Evolutionary conservation across 1,140 invertebrate species (phyloP).

Genomic region (Drosophila serrata): DNA sequence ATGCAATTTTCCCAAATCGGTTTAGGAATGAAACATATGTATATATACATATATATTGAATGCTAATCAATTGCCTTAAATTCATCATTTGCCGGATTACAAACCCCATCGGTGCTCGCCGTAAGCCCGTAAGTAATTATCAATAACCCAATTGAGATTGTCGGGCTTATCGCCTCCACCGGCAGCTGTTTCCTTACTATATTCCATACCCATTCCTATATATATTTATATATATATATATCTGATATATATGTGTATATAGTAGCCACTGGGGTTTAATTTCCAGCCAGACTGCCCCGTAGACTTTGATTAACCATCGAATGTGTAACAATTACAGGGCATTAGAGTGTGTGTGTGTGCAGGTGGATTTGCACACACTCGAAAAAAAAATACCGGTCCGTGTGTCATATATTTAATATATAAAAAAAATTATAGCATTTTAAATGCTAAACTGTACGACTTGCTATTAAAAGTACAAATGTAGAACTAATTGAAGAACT

Average conservation of each 20-base stretch:
- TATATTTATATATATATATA: not conserved
- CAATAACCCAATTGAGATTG: slow-evolving; percentile 23
- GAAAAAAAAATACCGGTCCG: slow-evolving; percentile 4
- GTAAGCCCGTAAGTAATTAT: slow-evolving; percentile 16
- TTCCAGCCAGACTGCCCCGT: slow-evolving; percentile 10
- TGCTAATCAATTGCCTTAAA: not conserved
- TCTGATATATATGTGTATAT: not conserved
- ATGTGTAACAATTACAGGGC: slow-evolving; percentile 1
- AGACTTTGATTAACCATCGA: slow-evolving; percentile 20
- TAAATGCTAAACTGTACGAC: not conserved
- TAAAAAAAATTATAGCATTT: not conserved
- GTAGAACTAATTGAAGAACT: not conserved
- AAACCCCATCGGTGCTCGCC: not conserved
- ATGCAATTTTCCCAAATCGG: too few species aligned
- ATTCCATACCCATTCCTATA: not conserved
- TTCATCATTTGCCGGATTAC: not conserved
- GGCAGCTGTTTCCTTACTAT: not conserved
- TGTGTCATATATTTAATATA: not conserved
- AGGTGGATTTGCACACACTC: slow-evolving; percentile 1
- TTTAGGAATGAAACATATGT: not conserved
- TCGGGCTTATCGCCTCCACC: slow-evolving; percentile 11
- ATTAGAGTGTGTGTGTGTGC: slow-evolving; percentile 1
- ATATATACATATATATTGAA: not conserved
- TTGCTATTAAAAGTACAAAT: not conserved
- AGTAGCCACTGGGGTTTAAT: slow-evolving; percentile 1